Evolutionary conservation across 2,888 invertebrate genomes (phyloP).

Genomic region (Linnaemya vulpina): DNA sequence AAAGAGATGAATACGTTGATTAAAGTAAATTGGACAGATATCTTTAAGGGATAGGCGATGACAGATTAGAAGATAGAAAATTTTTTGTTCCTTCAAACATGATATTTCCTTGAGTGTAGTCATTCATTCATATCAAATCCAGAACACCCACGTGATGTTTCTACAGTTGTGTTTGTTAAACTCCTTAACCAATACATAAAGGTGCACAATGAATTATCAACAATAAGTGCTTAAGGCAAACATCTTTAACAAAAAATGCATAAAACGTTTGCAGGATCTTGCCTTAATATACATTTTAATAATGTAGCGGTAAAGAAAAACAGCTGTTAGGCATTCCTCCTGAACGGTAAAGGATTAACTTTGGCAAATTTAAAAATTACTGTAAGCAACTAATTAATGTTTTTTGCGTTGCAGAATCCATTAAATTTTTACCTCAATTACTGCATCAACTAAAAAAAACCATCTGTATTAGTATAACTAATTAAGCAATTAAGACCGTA

Average conservation of each 20-base stretch:
- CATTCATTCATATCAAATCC: too few relatives aligned
- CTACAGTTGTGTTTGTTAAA: too few relatives aligned
- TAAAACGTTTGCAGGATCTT: background rate
- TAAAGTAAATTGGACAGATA: too few relatives aligned
- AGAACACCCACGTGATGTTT: too few relatives aligned
- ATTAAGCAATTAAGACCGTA: conserved; percentile 64
- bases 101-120: too few relatives aligned
- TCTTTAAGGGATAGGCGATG: too few relatives aligned
- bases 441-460: background rate
- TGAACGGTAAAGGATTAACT: background rate
- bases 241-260: background rate
- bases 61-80: too few relatives aligned
- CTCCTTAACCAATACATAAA: too few relatives aligned
- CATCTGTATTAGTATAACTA: conserved; percentile 52
- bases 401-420: background rate
- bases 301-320: background rate
- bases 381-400: background rate
- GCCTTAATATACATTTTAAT: background rate
- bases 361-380: background rate
- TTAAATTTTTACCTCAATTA: conserved; percentile 5
- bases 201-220: too few relatives aligned
- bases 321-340: background rate
- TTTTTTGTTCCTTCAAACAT: too few relatives aligned
- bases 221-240: too few relatives aligned
- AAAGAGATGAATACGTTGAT: too few relatives aligned